phyloP scores from a whole-genome alignment of 2,113 vertebrate genomes.

The Grammomys dolichurus region DNA sequence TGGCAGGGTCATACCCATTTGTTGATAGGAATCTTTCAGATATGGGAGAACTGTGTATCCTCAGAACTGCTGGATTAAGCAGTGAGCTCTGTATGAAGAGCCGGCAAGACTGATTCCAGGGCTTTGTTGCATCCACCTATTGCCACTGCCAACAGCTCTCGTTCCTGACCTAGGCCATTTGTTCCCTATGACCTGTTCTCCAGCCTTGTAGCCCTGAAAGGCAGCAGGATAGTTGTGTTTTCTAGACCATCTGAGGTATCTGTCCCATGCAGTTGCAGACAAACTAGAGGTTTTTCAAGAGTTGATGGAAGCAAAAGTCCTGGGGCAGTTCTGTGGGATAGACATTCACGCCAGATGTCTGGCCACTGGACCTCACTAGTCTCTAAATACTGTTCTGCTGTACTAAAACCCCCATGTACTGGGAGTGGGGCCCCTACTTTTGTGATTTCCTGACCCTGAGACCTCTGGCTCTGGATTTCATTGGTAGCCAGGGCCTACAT shows the following conservation, averaged over 20 bases:
- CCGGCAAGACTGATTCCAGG: too few species aligned
- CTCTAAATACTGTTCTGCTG: neutral
- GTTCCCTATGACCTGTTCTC: accelerated
- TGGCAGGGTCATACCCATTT: too few species aligned
- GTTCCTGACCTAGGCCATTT: neutral
- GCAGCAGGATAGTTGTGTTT: neutral
- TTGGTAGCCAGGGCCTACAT: neutral
- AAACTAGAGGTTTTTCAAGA: neutral
- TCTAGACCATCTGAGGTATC: neutral
- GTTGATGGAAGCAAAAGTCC: neutral
- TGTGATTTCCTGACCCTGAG: too few species aligned
- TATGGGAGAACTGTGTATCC: neutral
- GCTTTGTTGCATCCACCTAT: too few species aligned
- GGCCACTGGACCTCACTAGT: neutral
- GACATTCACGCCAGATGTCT: neutral
- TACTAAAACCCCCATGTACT: too few species aligned
- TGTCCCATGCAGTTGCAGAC: neutral
- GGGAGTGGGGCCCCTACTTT: neutral
- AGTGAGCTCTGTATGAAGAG: neutral
- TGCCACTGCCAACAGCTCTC: too few species aligned
- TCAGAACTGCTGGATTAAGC: too few species aligned
- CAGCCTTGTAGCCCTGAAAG: neutral
- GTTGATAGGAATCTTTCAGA: neutral
- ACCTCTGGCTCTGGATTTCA: neutral
- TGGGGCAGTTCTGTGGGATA: neutral